phyloP scores from a whole-genome alignment of 2,797 vertebrate genomes.

The Neosilurus hyrtlii region DNA sequence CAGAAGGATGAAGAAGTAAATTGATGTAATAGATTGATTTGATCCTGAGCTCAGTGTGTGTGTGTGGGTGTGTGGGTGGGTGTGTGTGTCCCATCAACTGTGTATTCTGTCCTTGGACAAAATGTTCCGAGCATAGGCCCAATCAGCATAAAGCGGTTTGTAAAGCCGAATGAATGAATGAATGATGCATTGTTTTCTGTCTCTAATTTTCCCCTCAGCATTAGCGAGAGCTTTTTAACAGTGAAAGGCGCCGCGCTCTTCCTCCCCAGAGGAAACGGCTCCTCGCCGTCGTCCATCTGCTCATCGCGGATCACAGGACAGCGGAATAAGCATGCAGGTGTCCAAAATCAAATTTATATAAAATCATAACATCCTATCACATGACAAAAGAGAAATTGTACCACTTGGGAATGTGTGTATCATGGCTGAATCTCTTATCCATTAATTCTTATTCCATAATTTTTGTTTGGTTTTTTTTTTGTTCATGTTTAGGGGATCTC shows the following conservation, averaged over 20 bases:
- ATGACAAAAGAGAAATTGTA: not conserved
- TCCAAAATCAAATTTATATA: not conserved
- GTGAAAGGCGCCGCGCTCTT: constrained; percentile 98
- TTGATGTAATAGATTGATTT: not conserved
- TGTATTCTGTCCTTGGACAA: constrained; percentile 8
- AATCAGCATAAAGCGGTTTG: not conserved
- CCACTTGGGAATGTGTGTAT: not conserved
- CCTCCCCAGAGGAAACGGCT: constrained; percentile 92
- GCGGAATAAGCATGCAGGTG: constrained; percentile 95
- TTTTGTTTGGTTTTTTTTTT: not conserved
- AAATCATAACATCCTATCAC: not conserved
- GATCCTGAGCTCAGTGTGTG: not conserved
- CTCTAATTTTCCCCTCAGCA: constrained; percentile 68
- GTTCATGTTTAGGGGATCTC: constrained; percentile 82
- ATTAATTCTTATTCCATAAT: too few species aligned
- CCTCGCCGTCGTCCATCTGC: constrained; percentile 76
- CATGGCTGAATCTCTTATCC: not conserved
- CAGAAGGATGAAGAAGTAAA: not conserved
- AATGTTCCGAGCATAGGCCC: not conserved
- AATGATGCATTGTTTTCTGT: not conserved
- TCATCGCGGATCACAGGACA: constrained; percentile 80
- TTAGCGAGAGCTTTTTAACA: constrained; percentile 97
- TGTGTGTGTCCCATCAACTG: not conserved
- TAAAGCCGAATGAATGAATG: not conserved
- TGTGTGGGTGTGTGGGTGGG: not conserved